These are phyloP conservation scores for Heterotilapia buettikoferi DNA, from an alignment of 2,113 vertebrate genomes.

Conservation along the genomic window DNA sequence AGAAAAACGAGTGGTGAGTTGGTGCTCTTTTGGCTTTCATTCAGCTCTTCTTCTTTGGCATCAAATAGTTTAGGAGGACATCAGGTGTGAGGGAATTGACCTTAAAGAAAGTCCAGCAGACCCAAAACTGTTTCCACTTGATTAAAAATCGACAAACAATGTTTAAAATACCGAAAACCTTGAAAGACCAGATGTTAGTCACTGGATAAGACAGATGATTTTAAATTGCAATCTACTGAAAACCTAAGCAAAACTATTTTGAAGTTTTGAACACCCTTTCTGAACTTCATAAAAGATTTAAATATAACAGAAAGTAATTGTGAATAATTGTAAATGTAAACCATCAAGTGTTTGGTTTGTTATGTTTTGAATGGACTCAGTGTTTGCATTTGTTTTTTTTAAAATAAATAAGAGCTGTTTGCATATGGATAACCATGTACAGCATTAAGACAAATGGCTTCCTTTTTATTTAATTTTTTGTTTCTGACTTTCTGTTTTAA, in stretches of 20 bases:
- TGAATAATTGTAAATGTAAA: not conserved
- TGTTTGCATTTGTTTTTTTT: not conserved
- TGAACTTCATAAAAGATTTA: not conserved
- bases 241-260: not conserved
- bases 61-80: not conserved
- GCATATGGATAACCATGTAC: not conserved
- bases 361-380: not conserved
- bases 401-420: not conserved
- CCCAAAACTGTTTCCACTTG: not conserved
- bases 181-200: not conserved
- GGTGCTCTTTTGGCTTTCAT: not conserved
- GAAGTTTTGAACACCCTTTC: not conserved
- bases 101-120: not conserved
- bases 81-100: not conserved
- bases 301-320: not conserved
- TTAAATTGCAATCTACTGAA: not conserved
- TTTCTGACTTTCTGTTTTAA: not conserved
- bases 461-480: not conserved
- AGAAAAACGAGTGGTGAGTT: slow-evolving; percentile 95
- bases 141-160: not conserved
- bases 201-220: not conserved
- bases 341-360: not conserved
- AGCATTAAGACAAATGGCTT: not conserved
- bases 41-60: not conserved
- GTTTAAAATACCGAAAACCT: not conserved